Evolutionary conservation across 2,113 vertebrate species (phyloP), one percentile per base, ranked within the genome.

Genomic region (Pavo muticus): DNA sequence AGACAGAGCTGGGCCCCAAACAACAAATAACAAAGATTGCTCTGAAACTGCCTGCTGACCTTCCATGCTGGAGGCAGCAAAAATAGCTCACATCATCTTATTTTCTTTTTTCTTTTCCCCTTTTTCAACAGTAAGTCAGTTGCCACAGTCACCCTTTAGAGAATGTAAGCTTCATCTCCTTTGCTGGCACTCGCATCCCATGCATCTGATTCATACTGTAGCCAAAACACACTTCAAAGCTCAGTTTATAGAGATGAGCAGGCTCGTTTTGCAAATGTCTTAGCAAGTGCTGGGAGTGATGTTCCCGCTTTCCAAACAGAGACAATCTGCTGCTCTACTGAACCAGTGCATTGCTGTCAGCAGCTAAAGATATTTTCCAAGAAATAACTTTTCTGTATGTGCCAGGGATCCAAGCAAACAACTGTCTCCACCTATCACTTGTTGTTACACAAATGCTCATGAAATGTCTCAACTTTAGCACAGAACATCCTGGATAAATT

Each of bases 241-340:
- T 88, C 69, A 67, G 48, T 65, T 88, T 88, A 19, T 40, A 42
- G 70, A 87, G 83, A 88, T 0, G 9, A 91, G 68, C 39, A 9
- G 0, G 6, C 42, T 42, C 16, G 0, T 68, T 94, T 86, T 77
- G 79, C 76, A 75, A 91, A 76, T 50, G 45, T 60, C 77, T 95
- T 65, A 4, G 85, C 47, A 57, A 90, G 85, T 7, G 32, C 1
- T 37, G 84, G 50, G 64, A 86, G 82, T 52, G 79, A 72, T 79
- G 90, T 90, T 93, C 52, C 82, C 69, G 71, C 83, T 88, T 90
- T 75, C 72, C 67, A 90, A 93, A 91, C 45, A 91, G 57, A 80
- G 60, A 11, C 87, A 94, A 91, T 87, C 91, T 93, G 93, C 84
- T 83, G 42, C 87, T 88, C 78, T 80, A 47, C 82, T 48, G 71